phyloP scores from a whole-genome alignment of 2,888 invertebrate genomes.

The Phorcus lineatus region DNA sequence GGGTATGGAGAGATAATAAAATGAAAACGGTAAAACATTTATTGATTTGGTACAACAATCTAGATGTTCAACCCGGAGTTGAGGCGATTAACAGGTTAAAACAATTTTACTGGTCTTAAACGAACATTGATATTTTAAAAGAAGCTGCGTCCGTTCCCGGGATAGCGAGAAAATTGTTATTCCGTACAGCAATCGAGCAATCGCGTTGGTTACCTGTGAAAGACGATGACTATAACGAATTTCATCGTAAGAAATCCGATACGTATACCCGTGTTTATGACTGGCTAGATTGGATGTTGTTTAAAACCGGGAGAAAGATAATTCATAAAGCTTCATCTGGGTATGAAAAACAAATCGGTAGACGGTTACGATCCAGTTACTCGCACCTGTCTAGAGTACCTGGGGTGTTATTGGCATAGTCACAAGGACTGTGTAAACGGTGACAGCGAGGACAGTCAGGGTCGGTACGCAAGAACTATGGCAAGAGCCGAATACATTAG shows the following conservation, averaged over 20 bases:
- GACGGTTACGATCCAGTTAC: background rate
- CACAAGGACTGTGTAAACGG: background rate
- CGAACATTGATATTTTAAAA: background rate
- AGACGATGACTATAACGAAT: background rate
- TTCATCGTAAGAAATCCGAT: background rate
- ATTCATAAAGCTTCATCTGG: background rate
- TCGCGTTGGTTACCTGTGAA: background rate
- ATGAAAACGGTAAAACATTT: background rate
- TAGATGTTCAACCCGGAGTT: background rate
- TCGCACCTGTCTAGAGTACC: background rate
- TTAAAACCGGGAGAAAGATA: background rate
- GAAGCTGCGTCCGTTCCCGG: background rate
- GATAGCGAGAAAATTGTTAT: background rate
- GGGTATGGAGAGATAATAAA: background rate
- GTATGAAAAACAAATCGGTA: background rate
- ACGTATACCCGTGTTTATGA: background rate
- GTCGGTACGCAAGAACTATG: background rate
- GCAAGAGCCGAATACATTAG: background rate
- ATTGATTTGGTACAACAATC: background rate
- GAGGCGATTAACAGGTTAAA: background rate
- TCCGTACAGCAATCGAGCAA: background rate
- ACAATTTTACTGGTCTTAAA: conserved; percentile 1
- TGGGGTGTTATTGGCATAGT: background rate
- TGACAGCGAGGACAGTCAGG: background rate
- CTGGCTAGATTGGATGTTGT: background rate